Evolutionary conservation across 2,113 vertebrate genomes (phyloP).

Genomic region (Ceyx cyanopectus): DNA sequence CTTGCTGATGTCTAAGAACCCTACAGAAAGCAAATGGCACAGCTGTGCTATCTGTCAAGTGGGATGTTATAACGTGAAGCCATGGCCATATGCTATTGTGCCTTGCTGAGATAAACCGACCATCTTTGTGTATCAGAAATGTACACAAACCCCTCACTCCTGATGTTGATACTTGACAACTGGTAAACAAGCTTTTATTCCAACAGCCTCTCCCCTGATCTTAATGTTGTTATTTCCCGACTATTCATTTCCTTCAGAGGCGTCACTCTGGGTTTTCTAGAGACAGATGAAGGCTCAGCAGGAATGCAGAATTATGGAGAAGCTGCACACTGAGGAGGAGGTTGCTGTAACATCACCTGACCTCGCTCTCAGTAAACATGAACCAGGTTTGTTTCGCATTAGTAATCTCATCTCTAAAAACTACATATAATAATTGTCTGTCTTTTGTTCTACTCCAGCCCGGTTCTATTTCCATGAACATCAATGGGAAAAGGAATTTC

Average conservation of each 20-base stretch:
- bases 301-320: neutral
- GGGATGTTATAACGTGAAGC: neutral
- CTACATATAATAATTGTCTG: neutral
- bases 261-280: neutral
- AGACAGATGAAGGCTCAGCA: neutral
- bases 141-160: neutral
- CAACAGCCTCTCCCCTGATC: neutral
- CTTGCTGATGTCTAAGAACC: neutral
- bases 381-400: neutral
- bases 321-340: neutral
- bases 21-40: neutral
- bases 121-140: neutral
- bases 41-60: neutral
- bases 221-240: neutral
- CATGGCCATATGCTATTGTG: neutral
- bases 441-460: neutral
- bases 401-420: neutral
- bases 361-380: fast-evolving
- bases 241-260: neutral
- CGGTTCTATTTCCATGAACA: fast-evolving
- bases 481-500: neutral
- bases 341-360: neutral
- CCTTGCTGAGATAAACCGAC: neutral
- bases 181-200: neutral
- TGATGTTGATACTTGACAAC: neutral